Percentiles rank a stretch among this genome's conserved stretches.
Conservation (phyloP, 1,140 invertebrate species). For the Drosophila seguyi region DNA sequence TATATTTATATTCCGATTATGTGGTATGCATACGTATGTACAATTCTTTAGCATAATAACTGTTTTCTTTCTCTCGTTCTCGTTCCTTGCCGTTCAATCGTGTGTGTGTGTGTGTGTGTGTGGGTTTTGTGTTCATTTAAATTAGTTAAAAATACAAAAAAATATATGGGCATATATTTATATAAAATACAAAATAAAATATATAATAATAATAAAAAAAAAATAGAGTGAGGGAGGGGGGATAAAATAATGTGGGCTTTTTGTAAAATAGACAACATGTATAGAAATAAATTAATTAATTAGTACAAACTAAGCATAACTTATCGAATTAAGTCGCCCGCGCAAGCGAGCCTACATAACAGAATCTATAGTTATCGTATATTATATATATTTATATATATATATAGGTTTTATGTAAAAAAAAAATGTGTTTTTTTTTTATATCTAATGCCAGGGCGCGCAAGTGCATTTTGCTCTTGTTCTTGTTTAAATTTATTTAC, state of each 20-base stretch:
- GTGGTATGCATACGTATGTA: constrained; percentile 72
- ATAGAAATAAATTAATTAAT: constrained; percentile 74
- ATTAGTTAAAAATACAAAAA: constrained; percentile 61
- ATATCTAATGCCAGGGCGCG: constrained; percentile 41
- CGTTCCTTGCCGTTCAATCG: not conserved
- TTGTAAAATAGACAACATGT: constrained; percentile 51
- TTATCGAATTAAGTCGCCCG: constrained; percentile 37
- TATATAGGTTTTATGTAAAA: constrained; percentile 29
- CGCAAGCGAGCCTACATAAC: constrained; percentile 34
- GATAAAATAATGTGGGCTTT: constrained; percentile 1
- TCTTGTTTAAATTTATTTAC: constrained; percentile 9
- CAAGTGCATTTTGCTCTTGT: constrained; percentile 39
- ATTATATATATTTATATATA: constrained; percentile 22
- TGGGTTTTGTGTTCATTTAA: constrained; percentile 35
- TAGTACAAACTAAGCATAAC: constrained; percentile 70
- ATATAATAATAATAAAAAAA: constrained; percentile 41
- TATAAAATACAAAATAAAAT: constrained; percentile 19
- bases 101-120: constrained; percentile 2
- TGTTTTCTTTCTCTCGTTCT: constrained; percentile 27
- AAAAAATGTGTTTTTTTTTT: constrained; percentile 21
- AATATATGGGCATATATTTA: constrained; percentile 27
- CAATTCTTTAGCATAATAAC: constrained; percentile 70
- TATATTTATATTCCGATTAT: constrained; percentile 70
- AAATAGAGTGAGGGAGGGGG: constrained; percentile 12
- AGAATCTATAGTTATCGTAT: constrained; percentile 51